Base-by-base conservation (phyloP, 2,797 vertebrate species). In the Serranus cabrilla region DNA sequence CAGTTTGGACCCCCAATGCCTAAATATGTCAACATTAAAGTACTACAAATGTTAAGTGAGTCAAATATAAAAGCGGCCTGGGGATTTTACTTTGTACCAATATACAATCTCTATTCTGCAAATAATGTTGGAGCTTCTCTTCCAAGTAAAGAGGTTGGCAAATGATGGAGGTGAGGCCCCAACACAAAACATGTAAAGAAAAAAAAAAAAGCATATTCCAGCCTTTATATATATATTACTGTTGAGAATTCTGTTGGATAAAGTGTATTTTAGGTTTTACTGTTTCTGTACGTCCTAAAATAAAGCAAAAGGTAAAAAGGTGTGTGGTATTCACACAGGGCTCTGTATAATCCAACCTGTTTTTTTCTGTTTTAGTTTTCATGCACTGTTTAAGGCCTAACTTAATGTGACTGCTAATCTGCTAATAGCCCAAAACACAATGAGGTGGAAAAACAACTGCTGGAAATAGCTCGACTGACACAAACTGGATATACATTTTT, bases 381-480 rank as follows among this genome's bases (percentile, higher is more conserved):
- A 54, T 72, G 52, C 56, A 10, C 49, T 23, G 68, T 76, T 80
- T 47, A 45, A 49, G 54, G 67, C 62, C 63, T 73, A 50, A 63
- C 39, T 71, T 51, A 82, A 18, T 16, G 62, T 72, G 74, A 60
- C 57, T 61, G 60, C 59, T 67, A 78, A 78, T 78, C 78, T 74
- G 43, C 79, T 82, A 82, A 86, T 51, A 78, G 52, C 46, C 62
- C 64, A 43, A 61, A 88, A 85, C 78, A 90, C 85, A 90, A 89
- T 87, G 80, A 83, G 59, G 59, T 46, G 73, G 57, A 78, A 85
- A 82, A 87, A 89, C 84, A 89, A 88, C 80, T 74, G 68, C 76
- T 90, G 80, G 85, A 91, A 90, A 88, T 73, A 58, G 76, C 62
- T 63, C 68, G 60, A 75, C 76, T 27, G 63, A 80, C 57, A 81